These are phyloP conservation scores for Clarias pachynema DNA, from an alignment of 2,797 vertebrate genomes.

Conservation along the genomic window DNA sequence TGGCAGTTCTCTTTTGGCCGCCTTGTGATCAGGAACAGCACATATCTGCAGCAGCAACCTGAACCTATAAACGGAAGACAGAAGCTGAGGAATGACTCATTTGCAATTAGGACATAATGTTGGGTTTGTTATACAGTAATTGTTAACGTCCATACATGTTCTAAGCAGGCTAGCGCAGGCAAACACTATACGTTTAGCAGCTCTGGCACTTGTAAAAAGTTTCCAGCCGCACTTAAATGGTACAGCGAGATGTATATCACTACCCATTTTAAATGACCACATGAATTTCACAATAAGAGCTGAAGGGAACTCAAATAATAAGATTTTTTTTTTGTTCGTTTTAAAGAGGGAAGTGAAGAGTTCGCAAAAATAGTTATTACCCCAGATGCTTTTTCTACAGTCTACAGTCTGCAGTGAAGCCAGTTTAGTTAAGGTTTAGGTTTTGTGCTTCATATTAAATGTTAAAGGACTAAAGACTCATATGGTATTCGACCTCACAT, in stretches of 20 bases:
- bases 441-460: not conserved
- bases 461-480: not conserved
- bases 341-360: not conserved
- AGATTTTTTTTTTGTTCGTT: no score
- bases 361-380: not conserved
- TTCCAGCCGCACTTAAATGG: not conserved
- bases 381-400: not conserved
- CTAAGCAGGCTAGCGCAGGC: not conserved
- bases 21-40: slow-evolving; percentile 16
- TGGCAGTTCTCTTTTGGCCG: not conserved
- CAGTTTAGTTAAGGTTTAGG: not conserved
- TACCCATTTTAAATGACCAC: not conserved
- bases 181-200: not conserved
- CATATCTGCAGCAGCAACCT: not conserved
- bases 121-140: not conserved
- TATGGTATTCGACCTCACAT: not conserved
- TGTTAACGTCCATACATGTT: slow-evolving; percentile 9
- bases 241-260: not conserved
- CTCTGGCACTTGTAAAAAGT: not conserved
- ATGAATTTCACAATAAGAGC: not conserved
- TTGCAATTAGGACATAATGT: not conserved
- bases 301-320: not conserved
- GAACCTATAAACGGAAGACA: slow-evolving; percentile 12
- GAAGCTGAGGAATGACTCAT: slow-evolving; percentile 18
- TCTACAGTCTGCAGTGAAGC: not conserved